These are phyloP conservation scores for Phthorimaea operculella DNA, from an alignment of 1,140 invertebrate genomes.

Conservation along the genomic window DNA sequence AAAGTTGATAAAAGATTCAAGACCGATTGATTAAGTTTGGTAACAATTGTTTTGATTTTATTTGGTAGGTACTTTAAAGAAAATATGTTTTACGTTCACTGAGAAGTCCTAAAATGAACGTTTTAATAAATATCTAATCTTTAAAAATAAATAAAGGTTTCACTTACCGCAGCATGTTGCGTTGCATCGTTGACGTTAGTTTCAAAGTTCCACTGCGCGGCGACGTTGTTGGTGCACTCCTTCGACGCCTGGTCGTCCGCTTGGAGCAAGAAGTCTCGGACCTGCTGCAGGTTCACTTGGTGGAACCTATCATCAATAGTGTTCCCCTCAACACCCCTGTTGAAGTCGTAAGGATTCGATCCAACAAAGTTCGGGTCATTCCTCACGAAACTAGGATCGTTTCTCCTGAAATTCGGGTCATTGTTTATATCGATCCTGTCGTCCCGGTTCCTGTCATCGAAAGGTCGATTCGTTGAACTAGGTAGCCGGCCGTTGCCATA, in stretches of 20 bases:
- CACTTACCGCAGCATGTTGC: slow-evolving; percentile 83
- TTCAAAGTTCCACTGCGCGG: slow-evolving; percentile 88
- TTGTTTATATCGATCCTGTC: slow-evolving; percentile 55
- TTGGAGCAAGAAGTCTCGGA: slow-evolving; percentile 71
- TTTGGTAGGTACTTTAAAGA: too few relatives aligned
- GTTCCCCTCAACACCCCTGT: slow-evolving; percentile 39
- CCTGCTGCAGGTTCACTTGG: slow-evolving; percentile 44
- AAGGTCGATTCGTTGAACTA: slow-evolving; percentile 47
- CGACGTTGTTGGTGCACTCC: slow-evolving; percentile 84
- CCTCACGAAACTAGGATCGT: slow-evolving; percentile 53
- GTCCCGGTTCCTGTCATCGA: slow-evolving; percentile 43
- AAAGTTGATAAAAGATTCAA: too few relatives aligned
- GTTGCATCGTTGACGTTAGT: slow-evolving; percentile 86
- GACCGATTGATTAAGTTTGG: too few relatives aligned
- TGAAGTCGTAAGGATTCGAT: slow-evolving; percentile 51
- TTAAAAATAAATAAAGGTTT: too few relatives aligned
- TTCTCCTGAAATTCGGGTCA: slow-evolving; percentile 56
- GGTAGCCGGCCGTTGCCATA: slow-evolving; percentile 40
- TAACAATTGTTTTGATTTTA: too few relatives aligned
- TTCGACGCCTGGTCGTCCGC: slow-evolving; percentile 79
- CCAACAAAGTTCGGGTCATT: slow-evolving; percentile 53
- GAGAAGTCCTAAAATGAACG: too few relatives aligned
- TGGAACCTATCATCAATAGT: slow-evolving; percentile 47
- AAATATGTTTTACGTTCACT: too few relatives aligned
- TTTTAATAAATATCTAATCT: too few relatives aligned